Evolutionary conservation across 2,888 invertebrate genomes (phyloP).

Genomic region (Barypeithes pellucidus): DNA sequence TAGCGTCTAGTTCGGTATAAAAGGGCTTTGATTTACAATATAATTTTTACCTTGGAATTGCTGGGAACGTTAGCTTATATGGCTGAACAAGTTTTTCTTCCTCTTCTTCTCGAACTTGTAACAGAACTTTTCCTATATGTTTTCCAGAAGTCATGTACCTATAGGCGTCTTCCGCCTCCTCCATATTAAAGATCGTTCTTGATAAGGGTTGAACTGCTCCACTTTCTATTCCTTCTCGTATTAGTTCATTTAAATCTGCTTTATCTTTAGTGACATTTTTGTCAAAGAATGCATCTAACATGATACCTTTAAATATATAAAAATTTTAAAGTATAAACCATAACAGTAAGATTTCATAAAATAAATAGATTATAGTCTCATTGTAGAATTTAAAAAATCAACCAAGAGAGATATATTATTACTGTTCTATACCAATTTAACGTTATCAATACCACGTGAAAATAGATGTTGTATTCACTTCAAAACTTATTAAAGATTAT

Average conservation of each 20-base stretch:
- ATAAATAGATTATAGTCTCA: too few species aligned
- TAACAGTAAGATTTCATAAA: too few species aligned
- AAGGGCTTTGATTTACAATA: background rate
- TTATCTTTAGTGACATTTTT: background rate
- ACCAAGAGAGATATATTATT: too few species aligned
- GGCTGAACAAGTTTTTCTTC: conserved; percentile 1
- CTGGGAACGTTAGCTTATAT: conserved; percentile 7
- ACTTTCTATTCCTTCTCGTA: conserved; percentile 45
- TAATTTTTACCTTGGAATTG: conserved; percentile 26
- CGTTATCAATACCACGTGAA: too few species aligned
- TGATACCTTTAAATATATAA: conserved; percentile 67
- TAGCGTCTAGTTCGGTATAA: background rate
- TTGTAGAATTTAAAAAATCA: too few species aligned
- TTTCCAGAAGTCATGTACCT: conserved; percentile 79
- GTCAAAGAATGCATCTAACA: conserved; percentile 74
- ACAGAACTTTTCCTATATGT: conserved; percentile 83
- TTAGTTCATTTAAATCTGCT: background rate
- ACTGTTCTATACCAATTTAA: too few species aligned
- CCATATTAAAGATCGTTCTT: conserved; percentile 76
- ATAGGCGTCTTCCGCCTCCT: conserved; percentile 82
- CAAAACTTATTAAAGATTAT: too few species aligned
- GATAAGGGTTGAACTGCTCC: conserved; percentile 82
- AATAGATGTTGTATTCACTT: too few species aligned
- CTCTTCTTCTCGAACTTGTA: conserved; percentile 66
- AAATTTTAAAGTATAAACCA: too few species aligned